Percentiles rank a stretch among this genome's conserved stretches.
These are phyloP conservation scores for Agrochola lota DNA, from an alignment of 2,888 invertebrate species.

Conservation along the genomic window DNA sequence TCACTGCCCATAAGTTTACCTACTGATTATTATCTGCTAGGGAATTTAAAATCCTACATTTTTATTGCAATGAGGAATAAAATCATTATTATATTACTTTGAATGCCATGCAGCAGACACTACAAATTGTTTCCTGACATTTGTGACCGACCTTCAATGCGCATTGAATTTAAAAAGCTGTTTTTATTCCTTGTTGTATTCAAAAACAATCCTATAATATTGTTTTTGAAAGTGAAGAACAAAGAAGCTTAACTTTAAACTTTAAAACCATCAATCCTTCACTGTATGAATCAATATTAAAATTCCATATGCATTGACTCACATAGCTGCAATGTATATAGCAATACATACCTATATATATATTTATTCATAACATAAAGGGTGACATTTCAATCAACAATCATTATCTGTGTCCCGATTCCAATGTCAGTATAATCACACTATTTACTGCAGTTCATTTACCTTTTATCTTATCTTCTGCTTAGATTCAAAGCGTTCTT, in stretches of 20 bases:
- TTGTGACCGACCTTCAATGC: conserved; percentile 1
- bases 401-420: conserved; percentile 42
- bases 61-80: neutral
- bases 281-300: neutral
- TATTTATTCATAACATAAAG: conserved; percentile 5
- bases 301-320: neutral
- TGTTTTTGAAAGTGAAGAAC: neutral
- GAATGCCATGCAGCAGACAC: neutral
- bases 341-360: neutral
- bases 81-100: neutral
- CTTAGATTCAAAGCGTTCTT: conserved; percentile 27
- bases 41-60: neutral
- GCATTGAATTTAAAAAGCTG: neutral
- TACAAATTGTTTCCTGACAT: conserved; percentile 3
- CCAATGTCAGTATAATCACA: conserved; percentile 54
- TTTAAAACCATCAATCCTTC: neutral
- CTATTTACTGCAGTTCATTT: conserved; percentile 53
- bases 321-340: neutral
- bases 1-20: neutral
- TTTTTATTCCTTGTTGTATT: neutral
- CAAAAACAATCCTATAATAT: neutral
- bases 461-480: conserved; percentile 55
- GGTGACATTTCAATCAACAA: conserved; percentile 47
- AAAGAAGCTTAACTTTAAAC: neutral
- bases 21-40: neutral